Conservation (phyloP, 1,140 invertebrate species). For the Brachionus koreanus region DNA sequence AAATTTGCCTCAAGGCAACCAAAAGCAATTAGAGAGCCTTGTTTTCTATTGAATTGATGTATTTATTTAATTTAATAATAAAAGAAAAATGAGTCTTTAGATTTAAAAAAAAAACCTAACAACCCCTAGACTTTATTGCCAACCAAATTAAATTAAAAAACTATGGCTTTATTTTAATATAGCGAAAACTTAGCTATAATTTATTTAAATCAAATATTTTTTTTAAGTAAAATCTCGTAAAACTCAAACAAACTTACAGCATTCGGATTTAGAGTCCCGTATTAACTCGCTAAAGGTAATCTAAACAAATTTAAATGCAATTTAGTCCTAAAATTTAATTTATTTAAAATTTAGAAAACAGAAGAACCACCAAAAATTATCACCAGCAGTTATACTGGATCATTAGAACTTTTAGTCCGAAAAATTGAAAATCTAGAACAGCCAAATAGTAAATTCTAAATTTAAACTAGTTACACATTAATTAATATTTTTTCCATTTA, state of each 20-base stretch:
- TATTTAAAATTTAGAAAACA: conserved; percentile 5
- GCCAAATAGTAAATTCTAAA: background rate
- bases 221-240: conserved; percentile 42
- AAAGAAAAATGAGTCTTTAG: background rate
- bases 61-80: background rate
- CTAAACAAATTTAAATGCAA: background rate
- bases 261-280: conserved; percentile 34
- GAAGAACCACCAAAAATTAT: conserved; percentile 41
- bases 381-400: conserved; percentile 26
- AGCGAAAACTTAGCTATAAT: background rate
- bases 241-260: conserved; percentile 14
- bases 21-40: background rate
- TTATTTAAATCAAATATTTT: background rate
- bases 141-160: background rate
- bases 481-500: background rate
- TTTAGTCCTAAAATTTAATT: background rate
- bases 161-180: conserved; percentile 2
- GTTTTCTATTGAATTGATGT: background rate
- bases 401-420: conserved; percentile 11
- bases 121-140: background rate
- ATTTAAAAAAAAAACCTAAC: background rate
- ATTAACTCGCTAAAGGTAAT: conserved; percentile 34
- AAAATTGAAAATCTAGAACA: conserved; percentile 23
- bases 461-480: background rate
- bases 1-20: background rate